A percentile compares a stretch with the other conserved stretches of the same genome.
phyloP scores from a whole-genome alignment of 2,888 invertebrate genomes.

The Hypolimnas misippus region DNA sequence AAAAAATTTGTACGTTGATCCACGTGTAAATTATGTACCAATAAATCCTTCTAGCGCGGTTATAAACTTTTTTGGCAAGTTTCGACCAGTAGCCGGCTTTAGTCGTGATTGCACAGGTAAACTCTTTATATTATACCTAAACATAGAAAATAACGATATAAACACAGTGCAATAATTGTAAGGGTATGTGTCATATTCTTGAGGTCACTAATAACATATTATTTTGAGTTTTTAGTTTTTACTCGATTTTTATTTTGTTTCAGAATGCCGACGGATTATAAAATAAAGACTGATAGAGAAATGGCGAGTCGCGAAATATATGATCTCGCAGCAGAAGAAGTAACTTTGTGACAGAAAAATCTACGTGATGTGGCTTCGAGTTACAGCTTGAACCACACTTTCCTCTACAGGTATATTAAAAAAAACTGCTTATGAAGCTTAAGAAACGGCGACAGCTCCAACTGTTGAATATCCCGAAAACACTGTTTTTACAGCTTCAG shows the following conservation, averaged over 20 bases:
- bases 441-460: slow-evolving; percentile 29
- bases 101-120: too few species aligned
- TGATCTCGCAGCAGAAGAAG: slow-evolving; percentile 33
- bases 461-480: slow-evolving; percentile 37
- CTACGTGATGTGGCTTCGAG: slow-evolving; percentile 20
- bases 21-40: too few species aligned
- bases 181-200: too few species aligned
- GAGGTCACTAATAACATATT: too few species aligned
- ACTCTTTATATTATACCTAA: too few species aligned
- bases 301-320: slow-evolving; percentile 41
- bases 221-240: too few species aligned
- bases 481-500: slow-evolving; percentile 34
- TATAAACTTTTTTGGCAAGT: too few species aligned
- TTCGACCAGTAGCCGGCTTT: too few species aligned
- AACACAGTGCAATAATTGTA: too few species aligned
- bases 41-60: too few species aligned
- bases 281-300: slow-evolving; percentile 40
- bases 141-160: too few species aligned
- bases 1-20: too few species aligned
- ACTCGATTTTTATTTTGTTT: slow-evolving; percentile 38
- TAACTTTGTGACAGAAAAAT: slow-evolving; percentile 17
- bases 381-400: slow-evolving; percentile 2
- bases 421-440: slow-evolving; percentile 29
- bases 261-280: slow-evolving; percentile 36
- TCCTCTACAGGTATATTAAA: background rate